These are phyloP conservation scores for Campoletis raptor DNA, from an alignment of 2,888 invertebrate genomes.

Conservation along the genomic window DNA sequence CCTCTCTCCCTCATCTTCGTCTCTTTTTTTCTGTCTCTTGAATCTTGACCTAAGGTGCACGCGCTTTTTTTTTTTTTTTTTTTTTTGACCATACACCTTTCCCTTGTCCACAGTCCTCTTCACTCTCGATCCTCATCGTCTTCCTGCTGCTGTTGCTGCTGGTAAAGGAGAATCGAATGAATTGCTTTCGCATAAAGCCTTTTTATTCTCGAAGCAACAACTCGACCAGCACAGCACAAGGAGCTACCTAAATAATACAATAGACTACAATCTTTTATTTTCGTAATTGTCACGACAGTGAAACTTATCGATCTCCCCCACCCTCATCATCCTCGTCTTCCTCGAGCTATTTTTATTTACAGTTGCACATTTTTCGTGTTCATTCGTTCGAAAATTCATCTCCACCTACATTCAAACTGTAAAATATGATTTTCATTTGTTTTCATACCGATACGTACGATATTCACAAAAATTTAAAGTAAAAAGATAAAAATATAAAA, in stretches of 20 bases:
- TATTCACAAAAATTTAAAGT: neutral
- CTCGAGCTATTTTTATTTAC: constrained; percentile 42
- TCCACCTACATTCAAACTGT: neutral
- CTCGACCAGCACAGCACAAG: constrained; percentile 55
- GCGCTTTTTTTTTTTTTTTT: constrained; percentile 30
- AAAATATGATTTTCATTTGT: neutral
- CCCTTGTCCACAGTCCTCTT: constrained; percentile 16
- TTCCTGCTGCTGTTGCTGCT: neutral
- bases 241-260: constrained; percentile 71
- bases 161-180: constrained; percentile 67
- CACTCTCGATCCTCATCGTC: constrained; percentile 25
- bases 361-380: constrained; percentile 22
- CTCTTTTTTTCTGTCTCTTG: neutral
- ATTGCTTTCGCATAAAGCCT: constrained; percentile 48
- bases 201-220: constrained; percentile 14
- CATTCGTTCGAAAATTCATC: neutral
- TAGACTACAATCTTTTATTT: constrained; percentile 68
- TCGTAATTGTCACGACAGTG: constrained; percentile 73
- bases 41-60: constrained; percentile 56
- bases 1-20: constrained; percentile 36
- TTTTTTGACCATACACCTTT: constrained; percentile 50
- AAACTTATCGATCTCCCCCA: constrained; percentile 27
- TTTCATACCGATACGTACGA: neutral
- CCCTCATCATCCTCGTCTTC: neutral
- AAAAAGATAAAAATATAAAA: neutral